Base-by-base conservation (phyloP, 2,797 vertebrate species). In the Otolemur crassicaudatus region DNA sequence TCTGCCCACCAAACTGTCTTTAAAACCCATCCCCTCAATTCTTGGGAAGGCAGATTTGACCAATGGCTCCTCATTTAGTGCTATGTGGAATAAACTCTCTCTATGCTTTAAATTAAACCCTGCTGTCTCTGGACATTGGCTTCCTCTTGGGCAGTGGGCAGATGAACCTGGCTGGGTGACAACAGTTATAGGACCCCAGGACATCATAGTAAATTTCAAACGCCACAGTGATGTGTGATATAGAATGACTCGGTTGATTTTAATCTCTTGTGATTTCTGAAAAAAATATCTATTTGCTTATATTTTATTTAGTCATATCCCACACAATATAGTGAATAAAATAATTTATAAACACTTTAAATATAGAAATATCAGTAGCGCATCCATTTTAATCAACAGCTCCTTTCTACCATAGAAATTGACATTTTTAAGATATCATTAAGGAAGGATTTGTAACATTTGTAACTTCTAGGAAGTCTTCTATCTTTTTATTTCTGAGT, bases 131-230 rank as follows among this genome's bases (percentile, higher is more conserved):
- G 12, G 46, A 49, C 46, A 49, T 49, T 14, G 46, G 46, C 46
- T 49, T 49, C 46, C 12, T 49, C 46, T 49, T 49, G 46, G 46
- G 46, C 11, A 49, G 46, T 49, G 46, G 46, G 46, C 46, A 49
- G 46, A 49, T 49, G 46, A 49, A 49, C 46, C 46, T 13, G 12
- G 12, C 46, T 49, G 46, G 46, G 12, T 49, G 12, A 49, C 46
- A 49, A 49, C 46, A 49, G 46, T 49, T 86, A 77, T 11, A 85
- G 34, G 43, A 92, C 23, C 20, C 65, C 31, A 58, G 85, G 69
- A 92, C 43, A 90, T 73, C 23, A 81, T 14, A 70, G 40, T 86
- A 84, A 95, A 90, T 73, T n/a, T 92, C 73, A 75, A 85, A 65
- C 7, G 75, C 96, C 67, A 92, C 20, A 80, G 29, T 94, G 60